Base-by-base conservation (phyloP, 1,140 invertebrate species). In the Metopolophium dirhodum region DNA sequence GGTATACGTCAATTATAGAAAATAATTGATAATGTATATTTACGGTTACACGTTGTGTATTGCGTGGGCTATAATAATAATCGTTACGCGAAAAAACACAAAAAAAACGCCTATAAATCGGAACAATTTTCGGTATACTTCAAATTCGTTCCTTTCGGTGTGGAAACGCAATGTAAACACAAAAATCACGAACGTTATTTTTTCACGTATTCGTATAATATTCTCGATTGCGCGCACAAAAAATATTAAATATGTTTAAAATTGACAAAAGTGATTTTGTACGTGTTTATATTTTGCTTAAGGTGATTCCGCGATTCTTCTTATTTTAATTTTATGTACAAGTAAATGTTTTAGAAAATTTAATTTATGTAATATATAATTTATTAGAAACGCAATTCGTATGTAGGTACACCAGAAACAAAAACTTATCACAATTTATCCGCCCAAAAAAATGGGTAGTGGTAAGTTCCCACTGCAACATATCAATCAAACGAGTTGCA, bases 11-110 rank as follows among this genome's bases (percentile, higher is more conserved):
- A n/a, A 77, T 77, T 77, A 77, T 77, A 77, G 30, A 77, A 11
- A n/a, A 77, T 77, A n/a, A 77, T 77, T 77, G 61, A 77, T 77
- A 77, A 77, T 77, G 61, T 77, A 23, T 77, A 77, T n/a, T 54
- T 54, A 77, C n/a, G 61, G n/a, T 77, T 77, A 77, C n/a, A 77
- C n/a, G 14, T 30, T 20, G n/a, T 23, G n/a, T 77, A 77, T 77
- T 77, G 14, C 61, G 61, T 18, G 14, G 61, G 4, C n/a, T 35
- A n/a, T n/a, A n/a, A 77, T 77, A 77, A 77, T 77, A 77, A 77
- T 35, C n/a, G 61, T 77, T n/a, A 77, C 61, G 30, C 30, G 14
- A 77, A 77, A 77, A 77, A n/a, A n/a, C n/a, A n/a, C n/a, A 77
- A 14, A 77, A 77, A 77, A 77, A n/a, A n/a, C 14, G 18, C 30